phyloP scores from a whole-genome alignment of 92 coral and sea anemone species.

The Phenganax stokvisi region DNA sequence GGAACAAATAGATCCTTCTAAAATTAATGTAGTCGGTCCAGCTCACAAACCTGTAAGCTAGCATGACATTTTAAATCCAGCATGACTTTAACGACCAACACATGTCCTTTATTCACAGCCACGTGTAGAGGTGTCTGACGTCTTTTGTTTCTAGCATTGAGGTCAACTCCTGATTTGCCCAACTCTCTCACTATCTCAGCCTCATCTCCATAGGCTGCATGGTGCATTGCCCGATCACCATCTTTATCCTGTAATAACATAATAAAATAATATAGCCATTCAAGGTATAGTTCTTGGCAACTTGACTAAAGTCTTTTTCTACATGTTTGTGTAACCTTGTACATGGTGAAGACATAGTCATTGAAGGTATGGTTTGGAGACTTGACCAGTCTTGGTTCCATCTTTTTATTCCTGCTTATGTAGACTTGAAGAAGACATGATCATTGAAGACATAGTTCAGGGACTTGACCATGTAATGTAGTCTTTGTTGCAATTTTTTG shows the following conservation, averaged over 20 bases:
- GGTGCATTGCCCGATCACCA: slow-evolving; percentile 95
- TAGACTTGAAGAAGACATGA: too few species aligned
- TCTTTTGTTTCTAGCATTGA: slow-evolving; percentile 93
- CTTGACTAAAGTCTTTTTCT: neutral
- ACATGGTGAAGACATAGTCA: too few species aligned
- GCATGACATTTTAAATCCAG: slow-evolving; percentile 75
- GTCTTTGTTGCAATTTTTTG: neutral
- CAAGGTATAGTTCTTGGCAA: too few species aligned
- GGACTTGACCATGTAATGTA: too few species aligned
- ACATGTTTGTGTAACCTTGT: neutral
- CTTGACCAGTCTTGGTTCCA: too few species aligned
- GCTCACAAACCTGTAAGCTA: slow-evolving; percentile 71
- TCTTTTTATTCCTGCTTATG: too few species aligned
- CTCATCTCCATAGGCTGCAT: slow-evolving; percentile 95
- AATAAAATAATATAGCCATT: too few species aligned
- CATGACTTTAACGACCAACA: slow-evolving; percentile 72
- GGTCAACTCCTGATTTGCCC: slow-evolving; percentile 77
- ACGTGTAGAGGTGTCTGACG: slow-evolving; percentile 98
- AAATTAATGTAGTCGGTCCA: neutral
- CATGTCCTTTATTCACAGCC: slow-evolving; percentile 94
- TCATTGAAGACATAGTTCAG: too few species aligned
- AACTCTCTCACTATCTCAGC: slow-evolving; percentile 69
- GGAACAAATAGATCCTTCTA: too few species aligned
- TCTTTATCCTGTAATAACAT: slow-evolving; percentile 73
- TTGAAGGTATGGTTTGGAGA: too few species aligned